Evolutionary conservation across 1,140 invertebrate species (phyloP).

Genomic region (Tribolium madens): DNA sequence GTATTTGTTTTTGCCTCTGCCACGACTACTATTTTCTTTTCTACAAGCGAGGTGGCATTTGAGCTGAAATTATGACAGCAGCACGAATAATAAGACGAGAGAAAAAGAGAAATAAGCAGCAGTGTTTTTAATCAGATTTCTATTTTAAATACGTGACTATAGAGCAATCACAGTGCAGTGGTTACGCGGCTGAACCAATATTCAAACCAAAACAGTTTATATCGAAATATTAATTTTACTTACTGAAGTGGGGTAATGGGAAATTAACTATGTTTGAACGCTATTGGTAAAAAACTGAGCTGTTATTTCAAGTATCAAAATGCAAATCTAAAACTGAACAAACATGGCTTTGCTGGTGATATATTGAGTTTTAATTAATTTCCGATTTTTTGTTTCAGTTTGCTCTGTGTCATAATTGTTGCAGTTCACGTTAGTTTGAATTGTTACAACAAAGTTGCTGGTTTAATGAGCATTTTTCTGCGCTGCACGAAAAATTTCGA

Average conservation of each 20-base stretch:
- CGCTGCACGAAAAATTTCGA: slow-evolving; percentile 11
- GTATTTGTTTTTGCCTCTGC: not conserved
- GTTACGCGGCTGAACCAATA: not conserved
- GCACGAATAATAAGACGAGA: not conserved
- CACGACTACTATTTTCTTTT: not conserved
- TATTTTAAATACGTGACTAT: not conserved
- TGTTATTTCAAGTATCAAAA: not conserved
- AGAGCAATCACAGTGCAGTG: not conserved
- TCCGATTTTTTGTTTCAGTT: slow-evolving; percentile 33
- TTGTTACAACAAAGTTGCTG: slow-evolving; percentile 23
- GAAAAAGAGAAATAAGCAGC: not conserved
- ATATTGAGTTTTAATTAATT: slow-evolving; percentile 30
- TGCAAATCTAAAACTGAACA: slow-evolving; percentile 6
- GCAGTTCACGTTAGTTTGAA: slow-evolving; percentile 29
- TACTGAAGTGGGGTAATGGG: not conserved
- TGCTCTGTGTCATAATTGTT: slow-evolving; percentile 16
- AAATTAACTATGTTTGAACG: not conserved
- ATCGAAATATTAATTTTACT: not conserved
- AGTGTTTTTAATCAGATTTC: not conserved
- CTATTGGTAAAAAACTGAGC: not conserved
- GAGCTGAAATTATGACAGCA: not conserved
- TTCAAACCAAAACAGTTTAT: not conserved
- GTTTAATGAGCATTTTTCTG: slow-evolving; percentile 11
- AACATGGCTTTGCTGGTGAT: slow-evolving; percentile 24
- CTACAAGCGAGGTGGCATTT: not conserved